phyloP scores from a whole-genome alignment of 2,797 vertebrate genomes.

The Sphenopsis melanotis region DNA sequence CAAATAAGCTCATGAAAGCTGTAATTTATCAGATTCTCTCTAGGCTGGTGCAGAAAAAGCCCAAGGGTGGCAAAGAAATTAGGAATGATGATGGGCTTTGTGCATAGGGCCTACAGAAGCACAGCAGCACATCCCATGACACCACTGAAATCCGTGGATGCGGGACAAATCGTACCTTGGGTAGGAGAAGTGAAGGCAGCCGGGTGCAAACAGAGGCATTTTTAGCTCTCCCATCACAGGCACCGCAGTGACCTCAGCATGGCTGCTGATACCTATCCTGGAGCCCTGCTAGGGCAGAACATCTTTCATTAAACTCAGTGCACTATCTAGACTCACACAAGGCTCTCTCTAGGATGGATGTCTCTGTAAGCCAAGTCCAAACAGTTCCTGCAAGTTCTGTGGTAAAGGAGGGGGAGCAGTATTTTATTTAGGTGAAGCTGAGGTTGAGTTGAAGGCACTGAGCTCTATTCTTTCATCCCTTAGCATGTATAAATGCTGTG shows the following conservation, averaged over 20 bases:
- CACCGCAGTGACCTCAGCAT: accelerated
- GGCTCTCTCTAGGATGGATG: not conserved
- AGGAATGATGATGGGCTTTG: not conserved
- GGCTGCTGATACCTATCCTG: not conserved
- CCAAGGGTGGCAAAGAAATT: not conserved
- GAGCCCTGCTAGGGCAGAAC: not conserved
- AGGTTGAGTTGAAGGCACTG: not conserved
- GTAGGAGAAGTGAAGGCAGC: not conserved
- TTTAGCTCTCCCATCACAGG: not conserved
- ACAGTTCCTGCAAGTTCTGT: not conserved
- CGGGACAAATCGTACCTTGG: accelerated
- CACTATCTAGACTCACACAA: not conserved
- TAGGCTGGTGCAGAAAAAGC: not conserved
- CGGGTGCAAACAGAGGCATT: not conserved
- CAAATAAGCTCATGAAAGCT: not conserved
- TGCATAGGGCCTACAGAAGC: not conserved
- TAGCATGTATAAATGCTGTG: not conserved
- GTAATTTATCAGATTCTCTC: not conserved
- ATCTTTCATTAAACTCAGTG: not conserved
- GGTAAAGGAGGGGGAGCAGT: not conserved
- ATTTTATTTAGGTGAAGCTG: not conserved
- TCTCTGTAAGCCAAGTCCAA: not conserved
- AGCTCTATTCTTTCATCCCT: not conserved
- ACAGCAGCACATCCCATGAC: not conserved
- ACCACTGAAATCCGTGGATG: not conserved